Evolutionary conservation across 2,888 invertebrate species (phyloP).

Genomic region (Itoplectis maculator): DNA sequence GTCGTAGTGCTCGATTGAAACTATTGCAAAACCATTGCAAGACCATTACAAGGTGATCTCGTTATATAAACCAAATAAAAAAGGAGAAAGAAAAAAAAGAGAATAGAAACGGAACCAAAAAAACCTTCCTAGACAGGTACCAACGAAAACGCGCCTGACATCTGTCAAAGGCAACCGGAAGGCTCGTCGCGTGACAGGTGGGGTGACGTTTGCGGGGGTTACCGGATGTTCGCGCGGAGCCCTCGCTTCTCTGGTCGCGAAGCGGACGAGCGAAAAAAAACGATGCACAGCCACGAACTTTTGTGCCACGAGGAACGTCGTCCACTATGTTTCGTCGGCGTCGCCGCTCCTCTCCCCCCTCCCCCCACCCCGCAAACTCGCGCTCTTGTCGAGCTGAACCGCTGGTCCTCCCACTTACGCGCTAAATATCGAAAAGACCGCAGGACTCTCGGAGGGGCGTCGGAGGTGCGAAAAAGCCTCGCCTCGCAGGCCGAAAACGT

Average conservation of each 20-base stretch:
- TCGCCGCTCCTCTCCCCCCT: not conserved
- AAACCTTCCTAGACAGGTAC: not conserved
- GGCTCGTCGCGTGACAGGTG: conserved; percentile 11
- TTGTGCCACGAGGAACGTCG: conserved; percentile 33
- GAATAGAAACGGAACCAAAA: not conserved
- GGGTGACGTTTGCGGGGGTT: conserved; percentile 49
- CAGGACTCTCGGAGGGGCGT: too few species aligned
- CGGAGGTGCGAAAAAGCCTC: conserved; percentile 1
- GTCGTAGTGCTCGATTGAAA: not conserved
- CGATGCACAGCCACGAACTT: conserved; percentile 3
- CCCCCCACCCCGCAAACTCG: not conserved
- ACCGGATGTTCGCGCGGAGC: conserved; percentile 48
- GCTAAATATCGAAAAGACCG: not conserved
- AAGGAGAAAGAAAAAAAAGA: conserved; percentile 14
- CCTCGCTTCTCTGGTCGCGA: not conserved
- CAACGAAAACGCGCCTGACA: conserved; percentile 1
- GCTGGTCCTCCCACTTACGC: not conserved
- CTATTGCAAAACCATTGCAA: conserved; percentile 3
- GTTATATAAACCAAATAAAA: conserved; percentile 48
- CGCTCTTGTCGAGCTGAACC: too few species aligned
- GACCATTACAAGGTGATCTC: conserved; percentile 37
- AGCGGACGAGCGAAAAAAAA: conserved; percentile 10
- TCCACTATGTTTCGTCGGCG: not conserved
- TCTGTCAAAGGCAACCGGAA: conserved; percentile 39
- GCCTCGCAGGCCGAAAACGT: not conserved